These are phyloP conservation scores for Emydura subglobosa DNA, from an alignment of 2,113 vertebrate genomes.

Conservation along the genomic window DNA sequence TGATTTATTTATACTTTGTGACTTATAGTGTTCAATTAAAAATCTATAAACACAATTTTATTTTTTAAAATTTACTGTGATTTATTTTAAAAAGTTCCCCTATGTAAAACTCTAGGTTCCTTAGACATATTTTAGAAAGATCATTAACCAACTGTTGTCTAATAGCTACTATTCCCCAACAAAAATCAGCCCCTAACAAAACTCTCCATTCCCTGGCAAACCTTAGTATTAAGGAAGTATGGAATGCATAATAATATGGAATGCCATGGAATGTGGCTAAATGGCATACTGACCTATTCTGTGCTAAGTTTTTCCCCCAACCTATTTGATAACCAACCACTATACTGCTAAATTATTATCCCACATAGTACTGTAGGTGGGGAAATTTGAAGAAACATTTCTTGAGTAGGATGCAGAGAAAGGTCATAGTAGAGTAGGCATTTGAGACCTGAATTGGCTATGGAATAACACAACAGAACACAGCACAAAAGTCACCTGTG, in stretches of 20 bases:
- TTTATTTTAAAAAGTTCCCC: background rate
- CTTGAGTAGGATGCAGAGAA: background rate
- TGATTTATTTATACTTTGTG: background rate
- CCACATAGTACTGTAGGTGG: rapidly evolving
- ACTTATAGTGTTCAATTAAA: background rate
- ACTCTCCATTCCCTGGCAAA: background rate
- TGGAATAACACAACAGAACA: background rate
- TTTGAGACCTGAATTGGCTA: background rate
- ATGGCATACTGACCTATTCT: background rate
- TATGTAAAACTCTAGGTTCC: background rate
- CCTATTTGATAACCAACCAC: background rate
- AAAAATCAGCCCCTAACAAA: background rate
- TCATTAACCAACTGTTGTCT: background rate
- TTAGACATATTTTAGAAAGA: background rate
- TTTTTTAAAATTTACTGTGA: background rate
- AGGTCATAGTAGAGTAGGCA: background rate
- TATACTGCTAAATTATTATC: background rate
- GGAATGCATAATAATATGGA: rapidly evolving
- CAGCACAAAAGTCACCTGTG: background rate
- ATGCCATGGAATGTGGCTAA: background rate
- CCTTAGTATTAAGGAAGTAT: rapidly evolving
- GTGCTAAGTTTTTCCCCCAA: background rate
- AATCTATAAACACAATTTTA: background rate
- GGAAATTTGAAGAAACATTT: background rate
- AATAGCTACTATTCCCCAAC: background rate